These are phyloP conservation scores for Sisor rabdophorus DNA, from an alignment of 2,113 vertebrate genomes.

Conservation along the genomic window DNA sequence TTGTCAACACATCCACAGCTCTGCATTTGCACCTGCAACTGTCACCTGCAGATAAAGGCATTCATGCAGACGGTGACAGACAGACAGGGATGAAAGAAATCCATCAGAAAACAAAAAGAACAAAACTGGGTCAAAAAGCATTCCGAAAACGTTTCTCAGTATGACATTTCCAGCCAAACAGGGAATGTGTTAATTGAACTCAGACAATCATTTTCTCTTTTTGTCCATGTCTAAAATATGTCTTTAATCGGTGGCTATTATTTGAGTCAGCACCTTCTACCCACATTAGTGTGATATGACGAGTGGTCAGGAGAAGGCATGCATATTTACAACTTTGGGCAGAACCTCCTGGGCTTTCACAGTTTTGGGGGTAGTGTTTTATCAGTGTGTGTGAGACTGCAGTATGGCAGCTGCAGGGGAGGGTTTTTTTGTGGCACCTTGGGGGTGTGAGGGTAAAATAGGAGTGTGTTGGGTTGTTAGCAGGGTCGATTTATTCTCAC, in stretches of 20 bases:
- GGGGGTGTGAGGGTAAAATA: conserved; percentile 32
- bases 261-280: conserved; percentile 11
- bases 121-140: conserved; percentile 39
- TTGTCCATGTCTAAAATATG: conserved; percentile 3
- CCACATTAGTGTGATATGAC: neutral
- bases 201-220: conserved; percentile 4
- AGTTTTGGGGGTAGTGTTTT: conserved; percentile 50
- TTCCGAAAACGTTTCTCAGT: conserved; percentile 5
- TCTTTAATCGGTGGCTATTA: neutral
- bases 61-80: conserved; percentile 10
- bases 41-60: conserved; percentile 45
- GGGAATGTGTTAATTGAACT: conserved; percentile 38
- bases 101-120: conserved; percentile 1
- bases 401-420: conserved; percentile 49
- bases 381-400: conserved; percentile 11
- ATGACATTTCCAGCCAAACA: conserved; percentile 30
- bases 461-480: conserved; percentile 13
- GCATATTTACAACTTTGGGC: conserved; percentile 27
- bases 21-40: conserved; percentile 4
- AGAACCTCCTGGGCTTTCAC: conserved; percentile 16
- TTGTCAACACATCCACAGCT: conserved; percentile 37
- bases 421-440: conserved; percentile 37
- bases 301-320: conserved; percentile 1
- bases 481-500: conserved; percentile 36
- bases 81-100: conserved; percentile 33